These are phyloP conservation scores for Drosophila virilis DNA, from an alignment of 1,140 invertebrate species.

Conservation along the genomic window DNA sequence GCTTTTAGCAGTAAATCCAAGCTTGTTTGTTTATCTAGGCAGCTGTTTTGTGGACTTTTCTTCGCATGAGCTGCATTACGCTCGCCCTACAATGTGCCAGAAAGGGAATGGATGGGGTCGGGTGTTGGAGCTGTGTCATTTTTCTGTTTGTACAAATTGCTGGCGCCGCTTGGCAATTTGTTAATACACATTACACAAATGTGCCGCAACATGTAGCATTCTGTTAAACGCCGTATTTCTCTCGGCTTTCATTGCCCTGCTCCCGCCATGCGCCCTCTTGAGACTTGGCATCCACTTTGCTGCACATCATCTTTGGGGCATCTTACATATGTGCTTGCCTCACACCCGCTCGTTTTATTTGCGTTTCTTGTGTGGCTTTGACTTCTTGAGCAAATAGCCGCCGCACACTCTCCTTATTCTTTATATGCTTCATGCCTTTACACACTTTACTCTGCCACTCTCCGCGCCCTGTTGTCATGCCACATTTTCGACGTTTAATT, in stretches of 20 bases:
- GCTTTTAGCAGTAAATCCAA: conserved; percentile 10
- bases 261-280: not conserved
- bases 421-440: not conserved
- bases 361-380: conserved; percentile 59
- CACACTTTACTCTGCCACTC: not conserved
- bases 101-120: not conserved
- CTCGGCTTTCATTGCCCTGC: not conserved
- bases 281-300: not conserved
- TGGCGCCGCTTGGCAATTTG: conserved; percentile 55
- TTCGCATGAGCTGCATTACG: not conserved
- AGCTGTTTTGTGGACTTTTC: not conserved
- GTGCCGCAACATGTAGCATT: conserved; percentile 35
- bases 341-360: conserved; percentile 44
- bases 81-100: not conserved
- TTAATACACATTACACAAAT: conserved; percentile 53
- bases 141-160: conserved; percentile 49
- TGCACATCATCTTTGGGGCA: conserved; percentile 43
- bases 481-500: conserved; percentile 71
- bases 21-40: conserved; percentile 23
- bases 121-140: not conserved
- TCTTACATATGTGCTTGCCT: conserved; percentile 19
- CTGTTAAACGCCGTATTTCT: not conserved
- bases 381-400: conserved; percentile 55
- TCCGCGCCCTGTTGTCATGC: conserved; percentile 15
- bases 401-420: not conserved